These are phyloP conservation scores for Maniola jurtina DNA, from an alignment of 1,140 invertebrate species.

Conservation along the genomic window DNA sequence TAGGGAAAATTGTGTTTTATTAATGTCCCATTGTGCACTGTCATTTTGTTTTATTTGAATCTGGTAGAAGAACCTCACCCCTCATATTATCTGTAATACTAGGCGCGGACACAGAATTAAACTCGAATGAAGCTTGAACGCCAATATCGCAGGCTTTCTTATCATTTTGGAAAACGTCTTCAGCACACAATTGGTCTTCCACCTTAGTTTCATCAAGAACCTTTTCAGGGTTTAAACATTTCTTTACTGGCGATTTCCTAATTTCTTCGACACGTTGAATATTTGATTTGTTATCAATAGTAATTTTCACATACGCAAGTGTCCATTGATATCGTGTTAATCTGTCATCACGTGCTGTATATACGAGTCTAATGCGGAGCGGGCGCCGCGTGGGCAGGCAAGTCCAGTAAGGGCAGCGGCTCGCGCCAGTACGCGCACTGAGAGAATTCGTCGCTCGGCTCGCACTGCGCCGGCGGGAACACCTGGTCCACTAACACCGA, in stretches of 20 bases:
- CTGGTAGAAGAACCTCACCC: neutral
- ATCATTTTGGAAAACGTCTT: neutral
- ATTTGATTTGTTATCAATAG: conserved; percentile 16
- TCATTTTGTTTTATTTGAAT: neutral
- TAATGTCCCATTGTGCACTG: neutral
- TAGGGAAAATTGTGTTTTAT: neutral
- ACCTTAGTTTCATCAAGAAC: too few relatives aligned
- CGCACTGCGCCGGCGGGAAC: conserved; percentile 88
- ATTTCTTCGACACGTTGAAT: neutral
- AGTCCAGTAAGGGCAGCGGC: conserved; percentile 82
- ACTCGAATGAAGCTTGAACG: neutral
- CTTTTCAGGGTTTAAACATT: neutral
- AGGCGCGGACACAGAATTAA: neutral
- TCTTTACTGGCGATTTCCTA: neutral
- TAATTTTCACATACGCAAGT: conserved; percentile 28
- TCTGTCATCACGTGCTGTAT: neutral
- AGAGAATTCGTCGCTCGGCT: conserved; percentile 90
- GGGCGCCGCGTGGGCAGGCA: conserved; percentile 36
- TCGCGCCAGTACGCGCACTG: conserved; percentile 95
- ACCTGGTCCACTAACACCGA: conserved; percentile 96
- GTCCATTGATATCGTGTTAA: too few relatives aligned
- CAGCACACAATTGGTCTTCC: neutral
- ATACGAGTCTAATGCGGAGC: conserved; percentile 2
- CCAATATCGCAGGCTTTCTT: conserved; percentile 13
- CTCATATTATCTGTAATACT: neutral